Percentiles rank a stretch among this genome's conserved stretches.
phyloP scores from a whole-genome alignment of 2,797 vertebrate species.

The Pipistrellus nathusii region DNA sequence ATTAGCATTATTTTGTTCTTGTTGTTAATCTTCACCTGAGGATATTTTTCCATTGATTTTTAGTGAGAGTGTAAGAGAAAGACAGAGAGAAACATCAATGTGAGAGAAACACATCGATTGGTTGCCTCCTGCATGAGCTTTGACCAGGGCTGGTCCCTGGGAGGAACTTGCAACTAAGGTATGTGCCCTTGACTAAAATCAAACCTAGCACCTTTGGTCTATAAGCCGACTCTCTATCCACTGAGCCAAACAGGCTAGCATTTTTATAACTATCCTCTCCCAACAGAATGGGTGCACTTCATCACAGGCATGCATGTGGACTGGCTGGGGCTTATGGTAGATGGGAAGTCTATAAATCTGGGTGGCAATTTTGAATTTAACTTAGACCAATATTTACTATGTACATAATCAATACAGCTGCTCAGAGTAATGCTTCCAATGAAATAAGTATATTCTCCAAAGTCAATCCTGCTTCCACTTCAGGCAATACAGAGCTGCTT shows the following conservation, averaged over 20 bases:
- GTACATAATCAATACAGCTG: slow-evolving; percentile 37
- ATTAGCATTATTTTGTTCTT: not conserved
- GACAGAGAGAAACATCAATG: too few species aligned
- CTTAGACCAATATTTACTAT: slow-evolving; percentile 20
- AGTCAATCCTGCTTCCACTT: slow-evolving; percentile 45
- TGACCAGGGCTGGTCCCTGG: too few species aligned
- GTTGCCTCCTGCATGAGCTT: too few species aligned
- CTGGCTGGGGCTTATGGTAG: not conserved
- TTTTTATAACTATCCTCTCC: not conserved
- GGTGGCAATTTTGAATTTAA: not conserved
- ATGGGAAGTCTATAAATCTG: not conserved
- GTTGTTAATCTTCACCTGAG: too few species aligned
- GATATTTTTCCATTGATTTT: too few species aligned
- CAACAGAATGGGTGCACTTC: not conserved
- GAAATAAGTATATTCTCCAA: slow-evolving; percentile 41
- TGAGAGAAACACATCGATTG: too few species aligned
- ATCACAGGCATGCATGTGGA: not conserved
- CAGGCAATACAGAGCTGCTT: slow-evolving; percentile 50
- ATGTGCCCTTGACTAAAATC: too few species aligned
- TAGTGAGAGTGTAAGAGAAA: too few species aligned
- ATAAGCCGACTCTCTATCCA: not conserved
- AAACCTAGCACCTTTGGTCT: too few species aligned
- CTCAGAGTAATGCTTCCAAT: slow-evolving; percentile 55
- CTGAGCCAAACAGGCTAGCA: not conserved
- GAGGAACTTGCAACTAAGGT: too few species aligned